phyloP scores from a whole-genome alignment of 30 jellyfish, hydroid and myxozoan species.

The Chrysaora quinquecirrha region DNA sequence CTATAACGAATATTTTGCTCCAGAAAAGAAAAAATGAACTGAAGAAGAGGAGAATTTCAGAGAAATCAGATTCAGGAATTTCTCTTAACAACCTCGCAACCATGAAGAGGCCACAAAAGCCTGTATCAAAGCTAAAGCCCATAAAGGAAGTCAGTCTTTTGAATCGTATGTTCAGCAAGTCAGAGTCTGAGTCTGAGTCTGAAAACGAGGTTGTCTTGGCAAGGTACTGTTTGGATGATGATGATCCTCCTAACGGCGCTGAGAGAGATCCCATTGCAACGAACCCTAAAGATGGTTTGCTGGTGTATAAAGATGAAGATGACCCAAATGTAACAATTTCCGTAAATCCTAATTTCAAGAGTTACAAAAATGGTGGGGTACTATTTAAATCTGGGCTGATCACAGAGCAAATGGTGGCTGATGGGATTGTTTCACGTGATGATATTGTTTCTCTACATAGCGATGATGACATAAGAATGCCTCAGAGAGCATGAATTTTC shows the following conservation, averaged over 20 bases:
- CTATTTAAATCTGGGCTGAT: neutral
- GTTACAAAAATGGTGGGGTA: neutral
- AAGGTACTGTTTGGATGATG: conserved; percentile 1
- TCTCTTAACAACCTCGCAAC: neutral
- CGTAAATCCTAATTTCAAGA: neutral
- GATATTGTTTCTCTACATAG: neutral
- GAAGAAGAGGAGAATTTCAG: neutral
- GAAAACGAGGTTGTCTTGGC: neutral
- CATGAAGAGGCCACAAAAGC: neutral
- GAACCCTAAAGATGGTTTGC: neutral
- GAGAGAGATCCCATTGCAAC: neutral
- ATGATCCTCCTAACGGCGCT: neutral
- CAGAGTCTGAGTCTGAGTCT: neutral
- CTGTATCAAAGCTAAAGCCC: neutral
- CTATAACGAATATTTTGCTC: neutral
- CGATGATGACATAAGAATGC: neutral
- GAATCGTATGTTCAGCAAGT: neutral
- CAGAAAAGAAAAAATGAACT: neutral
- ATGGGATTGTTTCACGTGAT: neutral
- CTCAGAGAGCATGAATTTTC: neutral
- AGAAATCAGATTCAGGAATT: neutral
- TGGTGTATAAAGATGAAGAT: neutral
- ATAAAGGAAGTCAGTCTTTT: neutral
- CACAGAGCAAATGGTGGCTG: conserved; percentile 4
- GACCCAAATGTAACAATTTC: neutral